Base-by-base conservation (phyloP, 2,797 vertebrate species). In the Phylloscopus collybita region DNA sequence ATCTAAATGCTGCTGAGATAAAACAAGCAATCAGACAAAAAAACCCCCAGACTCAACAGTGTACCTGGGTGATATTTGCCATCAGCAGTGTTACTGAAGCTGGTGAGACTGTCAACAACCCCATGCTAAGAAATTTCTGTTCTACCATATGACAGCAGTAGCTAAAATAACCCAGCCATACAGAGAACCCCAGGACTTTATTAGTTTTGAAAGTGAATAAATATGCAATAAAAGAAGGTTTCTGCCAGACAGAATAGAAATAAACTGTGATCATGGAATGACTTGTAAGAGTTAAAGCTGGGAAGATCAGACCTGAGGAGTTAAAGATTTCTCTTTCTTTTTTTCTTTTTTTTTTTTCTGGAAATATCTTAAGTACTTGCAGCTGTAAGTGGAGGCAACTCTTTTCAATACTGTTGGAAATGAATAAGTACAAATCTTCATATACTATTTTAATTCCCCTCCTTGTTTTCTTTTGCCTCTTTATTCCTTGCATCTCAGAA, bases 361-460 rank as follows among this genome's bases (percentile, higher is more conserved):
- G 50, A 54, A 59, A 29, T 83, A 11, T 54, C 15, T 53, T 50
- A n/a, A 81, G 38, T 61, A 45, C 25, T 61, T 80, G 62, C 34
- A 79, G 34, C 70, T 89, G 7, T 76, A 78, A 82, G 20, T 59
- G 18, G 9, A 86, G 16, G 8, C n/a, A 59, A 20, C 22, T 70
- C 27, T n/a, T 75, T 86, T 36, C 79, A 86, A 56, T 18, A 57
- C n/a, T 74, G 21, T n/a, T 92, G n/a, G 56, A 90, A 83, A 76
- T 49, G 0, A 88, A 5, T 22, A 32, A 75, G 16, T 74, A 38
- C 13, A 72, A 57, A 44, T 73, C 5, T 32, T 62, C 60, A 42
- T 64, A 15, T 53, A 10, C 17, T 38, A 5, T 66, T 60, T 72
- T 32, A 78, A 4, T 10, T 17, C 1, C 6, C 12, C 1, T 8